Percentiles rank a stretch among this genome's conserved stretches.
Conservation (phyloP, 1,140 invertebrate genomes). For the Macrobrachium rosenbergii region DNA sequence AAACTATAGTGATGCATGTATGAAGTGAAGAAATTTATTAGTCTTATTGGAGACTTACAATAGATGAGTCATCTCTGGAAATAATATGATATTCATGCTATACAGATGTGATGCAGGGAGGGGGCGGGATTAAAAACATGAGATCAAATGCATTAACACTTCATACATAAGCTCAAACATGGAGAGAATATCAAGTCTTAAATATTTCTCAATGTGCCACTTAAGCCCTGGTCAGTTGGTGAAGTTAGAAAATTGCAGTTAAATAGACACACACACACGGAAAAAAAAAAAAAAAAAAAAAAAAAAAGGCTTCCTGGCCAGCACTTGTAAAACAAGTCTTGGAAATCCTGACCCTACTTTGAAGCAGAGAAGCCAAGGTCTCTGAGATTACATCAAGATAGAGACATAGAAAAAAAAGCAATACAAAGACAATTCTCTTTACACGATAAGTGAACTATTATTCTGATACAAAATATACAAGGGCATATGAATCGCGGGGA, state of each 20-base stretch:
- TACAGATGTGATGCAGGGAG: too few relatives aligned
- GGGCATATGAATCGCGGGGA: constrained; percentile 13
- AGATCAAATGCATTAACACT: constrained; percentile 42
- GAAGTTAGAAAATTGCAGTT: constrained; percentile 10
- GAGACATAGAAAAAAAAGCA: too few relatives aligned
- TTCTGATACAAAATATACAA: constrained; percentile 3
- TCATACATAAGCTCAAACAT: constrained; percentile 48
- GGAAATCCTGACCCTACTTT: too few relatives aligned
- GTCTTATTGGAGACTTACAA: background rate
- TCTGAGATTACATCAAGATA: too few relatives aligned
- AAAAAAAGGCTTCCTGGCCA: background rate
- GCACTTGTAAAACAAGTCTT: too few relatives aligned
- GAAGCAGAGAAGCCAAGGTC: too few relatives aligned
- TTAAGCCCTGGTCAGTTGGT: constrained; percentile 17
- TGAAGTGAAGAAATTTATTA: constrained; percentile 44
- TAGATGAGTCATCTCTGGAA: too few relatives aligned
- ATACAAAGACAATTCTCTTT: too few relatives aligned
- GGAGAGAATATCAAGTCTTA: constrained; percentile 30
- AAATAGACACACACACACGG: background rate
- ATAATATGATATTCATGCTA: too few relatives aligned
- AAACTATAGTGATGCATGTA: constrained; percentile 42
- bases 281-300: too few relatives aligned
- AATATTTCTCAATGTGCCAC: constrained; percentile 30
- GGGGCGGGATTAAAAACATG: constrained; percentile 18
- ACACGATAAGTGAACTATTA: background rate